Conservation (phyloP, 2,888 invertebrate species). For the Dolichopus griseipennis region DNA sequence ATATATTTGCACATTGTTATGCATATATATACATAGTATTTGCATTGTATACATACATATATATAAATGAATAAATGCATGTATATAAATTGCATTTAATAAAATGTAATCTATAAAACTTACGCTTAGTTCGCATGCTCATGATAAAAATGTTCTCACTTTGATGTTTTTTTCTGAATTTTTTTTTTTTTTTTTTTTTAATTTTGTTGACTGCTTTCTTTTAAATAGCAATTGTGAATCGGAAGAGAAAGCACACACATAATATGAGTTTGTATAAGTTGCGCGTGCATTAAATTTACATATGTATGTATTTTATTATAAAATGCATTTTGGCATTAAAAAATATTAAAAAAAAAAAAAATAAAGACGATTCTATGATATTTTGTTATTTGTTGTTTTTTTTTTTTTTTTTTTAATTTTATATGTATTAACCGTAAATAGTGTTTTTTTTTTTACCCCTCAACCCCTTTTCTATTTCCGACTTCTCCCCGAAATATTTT, state of each 20-base stretch:
- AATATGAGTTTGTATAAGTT: background rate
- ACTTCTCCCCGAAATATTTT: no score
- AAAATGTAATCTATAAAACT: slow-evolving; percentile 3
- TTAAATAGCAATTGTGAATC: background rate
- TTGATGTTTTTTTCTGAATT: background rate
- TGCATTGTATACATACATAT: background rate
- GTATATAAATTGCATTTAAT: background rate
- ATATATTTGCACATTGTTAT: no score
- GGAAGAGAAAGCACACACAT: background rate
- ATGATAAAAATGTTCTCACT: background rate
- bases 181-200: background rate
- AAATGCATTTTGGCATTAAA: background rate
- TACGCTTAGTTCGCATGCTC: slow-evolving; percentile 11
- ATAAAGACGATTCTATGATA: no score
- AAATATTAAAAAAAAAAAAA: background rate
- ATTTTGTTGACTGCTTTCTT: no score
- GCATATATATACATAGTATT: background rate
- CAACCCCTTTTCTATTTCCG: no score
- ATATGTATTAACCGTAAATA: no score
- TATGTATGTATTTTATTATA: background rate
- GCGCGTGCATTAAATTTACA: background rate
- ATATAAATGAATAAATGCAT: background rate
- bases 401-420: background rate
- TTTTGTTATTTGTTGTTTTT: background rate
- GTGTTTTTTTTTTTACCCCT: no score